phyloP scores from a whole-genome alignment of 2,888 invertebrate species.

The Elmis aenea region DNA sequence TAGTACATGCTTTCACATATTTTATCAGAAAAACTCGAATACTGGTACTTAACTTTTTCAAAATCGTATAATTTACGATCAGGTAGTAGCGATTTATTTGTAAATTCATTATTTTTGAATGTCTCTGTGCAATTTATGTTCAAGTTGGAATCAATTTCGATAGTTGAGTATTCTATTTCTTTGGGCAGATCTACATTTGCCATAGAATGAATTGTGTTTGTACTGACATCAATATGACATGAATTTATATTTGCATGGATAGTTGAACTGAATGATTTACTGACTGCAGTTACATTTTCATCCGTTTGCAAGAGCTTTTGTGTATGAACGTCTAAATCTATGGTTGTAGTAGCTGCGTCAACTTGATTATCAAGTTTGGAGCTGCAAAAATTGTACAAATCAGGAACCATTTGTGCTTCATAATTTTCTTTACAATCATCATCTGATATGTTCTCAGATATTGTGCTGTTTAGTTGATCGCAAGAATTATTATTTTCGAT shows the following conservation, averaged over 20 bases:
- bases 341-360: conserved; percentile 3
- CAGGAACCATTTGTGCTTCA: conserved; percentile 42
- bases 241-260: conserved; percentile 12
- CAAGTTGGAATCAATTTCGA: conserved; percentile 35
- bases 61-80: conserved; percentile 35
- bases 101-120: conserved; percentile 26
- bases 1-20: conserved; percentile 44
- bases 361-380: conserved; percentile 6
- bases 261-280: conserved; percentile 6
- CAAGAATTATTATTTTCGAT: conserved; percentile 9
- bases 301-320: conserved; percentile 5
- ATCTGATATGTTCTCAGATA: conserved; percentile 24
- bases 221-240: conserved; percentile 6
- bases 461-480: conserved; percentile 6
- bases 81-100: conserved; percentile 32
- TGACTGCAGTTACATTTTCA: conserved; percentile 1
- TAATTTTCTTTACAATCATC: conserved; percentile 43
- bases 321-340: conserved; percentile 5
- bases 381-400: conserved; percentile 29
- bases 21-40: conserved; percentile 37
- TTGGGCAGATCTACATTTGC: conserved; percentile 31
- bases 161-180: conserved; percentile 42
- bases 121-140: conserved; percentile 32
- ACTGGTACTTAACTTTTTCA: conserved; percentile 33
- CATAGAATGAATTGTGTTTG: conserved; percentile 10